These are phyloP conservation scores for Trachops cirrhosus DNA, from an alignment of 2,797 vertebrate genomes.

Conservation along the genomic window DNA sequence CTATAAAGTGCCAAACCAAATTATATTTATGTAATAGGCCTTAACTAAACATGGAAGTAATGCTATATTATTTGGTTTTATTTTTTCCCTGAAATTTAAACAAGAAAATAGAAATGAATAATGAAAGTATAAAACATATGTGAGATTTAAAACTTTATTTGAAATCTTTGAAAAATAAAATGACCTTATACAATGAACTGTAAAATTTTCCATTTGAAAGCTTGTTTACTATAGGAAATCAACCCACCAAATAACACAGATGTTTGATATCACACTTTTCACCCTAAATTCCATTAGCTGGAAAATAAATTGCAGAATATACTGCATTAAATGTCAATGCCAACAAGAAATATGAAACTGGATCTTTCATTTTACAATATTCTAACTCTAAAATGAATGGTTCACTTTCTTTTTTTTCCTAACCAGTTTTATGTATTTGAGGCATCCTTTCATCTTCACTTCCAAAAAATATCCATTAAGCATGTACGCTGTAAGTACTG, in stretches of 20 bases:
- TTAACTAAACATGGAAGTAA: constrained; percentile 38
- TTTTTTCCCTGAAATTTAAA: constrained; percentile 13
- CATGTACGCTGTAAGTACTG: neutral
- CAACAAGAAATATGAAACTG: neutral
- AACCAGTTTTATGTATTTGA: neutral
- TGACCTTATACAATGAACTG: neutral
- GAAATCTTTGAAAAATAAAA: constrained; percentile 37
- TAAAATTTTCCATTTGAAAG: constrained; percentile 43
- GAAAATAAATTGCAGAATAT: neutral
- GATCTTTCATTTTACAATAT: neutral
- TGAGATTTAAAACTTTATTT: constrained; percentile 27
- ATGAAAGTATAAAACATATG: neutral
- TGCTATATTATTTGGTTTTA: constrained; percentile 8
- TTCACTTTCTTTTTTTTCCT: neutral
- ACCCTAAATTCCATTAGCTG: constrained; percentile 7
- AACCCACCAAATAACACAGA: neutral
- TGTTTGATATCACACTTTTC: neutral
- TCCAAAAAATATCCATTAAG: neutral
- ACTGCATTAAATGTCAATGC: neutral
- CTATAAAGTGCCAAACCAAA: constrained; percentile 23
- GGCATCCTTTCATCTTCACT: neutral
- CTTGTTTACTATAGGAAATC: neutral
- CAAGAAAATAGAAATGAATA: constrained; percentile 31
- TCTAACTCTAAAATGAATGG: neutral
- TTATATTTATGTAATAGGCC: neutral